phyloP scores from a whole-genome alignment of 2,888 invertebrate species.

The Pyralis farinalis region DNA sequence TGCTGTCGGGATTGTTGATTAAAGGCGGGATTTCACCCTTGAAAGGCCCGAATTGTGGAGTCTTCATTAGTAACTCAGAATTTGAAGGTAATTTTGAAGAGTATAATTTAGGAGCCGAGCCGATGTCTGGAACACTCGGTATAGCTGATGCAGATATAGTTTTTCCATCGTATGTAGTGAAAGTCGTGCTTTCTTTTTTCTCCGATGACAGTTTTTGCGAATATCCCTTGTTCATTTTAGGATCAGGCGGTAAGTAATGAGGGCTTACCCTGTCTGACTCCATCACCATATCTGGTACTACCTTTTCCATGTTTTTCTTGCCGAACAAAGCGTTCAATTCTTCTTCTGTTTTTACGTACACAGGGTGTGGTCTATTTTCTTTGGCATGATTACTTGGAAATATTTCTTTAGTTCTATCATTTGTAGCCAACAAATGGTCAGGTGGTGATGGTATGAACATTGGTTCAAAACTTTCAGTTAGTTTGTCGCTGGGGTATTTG shows the following conservation, averaged over 20 bases:
- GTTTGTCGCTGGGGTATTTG: constrained; percentile 64
- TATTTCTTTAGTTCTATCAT: constrained; percentile 64
- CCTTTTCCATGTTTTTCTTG: constrained; percentile 65
- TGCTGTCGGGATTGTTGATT: constrained; percentile 43
- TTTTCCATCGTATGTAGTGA: constrained; percentile 89
- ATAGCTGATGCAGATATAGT: constrained; percentile 84
- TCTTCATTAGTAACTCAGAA: constrained; percentile 44
- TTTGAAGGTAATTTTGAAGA: constrained; percentile 5
- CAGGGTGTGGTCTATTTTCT: constrained; percentile 74
- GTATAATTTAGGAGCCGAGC: constrained; percentile 49
- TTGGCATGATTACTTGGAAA: constrained; percentile 67
- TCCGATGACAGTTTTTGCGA: constrained; percentile 58
- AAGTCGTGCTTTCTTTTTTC: constrained; percentile 59
- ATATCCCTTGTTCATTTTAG: constrained; percentile 67
- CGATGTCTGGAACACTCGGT: constrained; percentile 76
- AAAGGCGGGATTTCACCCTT: constrained; percentile 85
- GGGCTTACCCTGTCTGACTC: constrained; percentile 87
- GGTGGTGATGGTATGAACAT: constrained; percentile 91
- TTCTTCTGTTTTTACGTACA: constrained; percentile 62
- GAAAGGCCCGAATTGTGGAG: constrained; percentile 88
- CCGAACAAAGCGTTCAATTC: constrained; percentile 54
- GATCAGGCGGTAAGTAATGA: constrained; percentile 87
- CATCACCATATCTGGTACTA: constrained; percentile 82
- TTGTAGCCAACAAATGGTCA: constrained; percentile 74
- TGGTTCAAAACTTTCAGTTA: constrained; percentile 86